Evolutionary conservation across 2,113 vertebrate species (phyloP).

Genomic region (Saguinus imperator): DNA sequence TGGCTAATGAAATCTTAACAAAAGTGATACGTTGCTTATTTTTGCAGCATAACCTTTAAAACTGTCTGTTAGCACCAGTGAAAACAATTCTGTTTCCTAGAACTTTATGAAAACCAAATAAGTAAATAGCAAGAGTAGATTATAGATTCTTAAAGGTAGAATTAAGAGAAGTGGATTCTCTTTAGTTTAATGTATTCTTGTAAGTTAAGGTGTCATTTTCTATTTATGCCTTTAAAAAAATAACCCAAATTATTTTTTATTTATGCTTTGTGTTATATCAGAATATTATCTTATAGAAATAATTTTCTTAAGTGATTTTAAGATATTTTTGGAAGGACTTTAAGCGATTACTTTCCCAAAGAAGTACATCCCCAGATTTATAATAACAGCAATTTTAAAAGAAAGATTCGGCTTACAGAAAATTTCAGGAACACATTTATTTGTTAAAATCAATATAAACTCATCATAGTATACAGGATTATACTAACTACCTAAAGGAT

Average conservation of each 20-base stretch:
- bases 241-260: not conserved
- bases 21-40: not conserved
- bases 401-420: constrained; percentile 20
- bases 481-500: constrained; percentile 38
- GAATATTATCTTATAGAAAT: constrained; percentile 25
- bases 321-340: constrained; percentile 4
- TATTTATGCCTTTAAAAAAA: constrained; percentile 46
- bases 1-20: constrained; percentile 10
- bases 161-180: not conserved
- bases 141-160: not conserved
- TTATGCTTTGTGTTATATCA: constrained; percentile 24
- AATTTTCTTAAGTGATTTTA: constrained; percentile 6
- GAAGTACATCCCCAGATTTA: not conserved
- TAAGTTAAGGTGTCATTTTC: constrained; percentile 40
- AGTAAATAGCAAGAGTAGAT: not conserved
- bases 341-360: constrained; percentile 27
- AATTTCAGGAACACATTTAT: constrained; percentile 17
- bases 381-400: not conserved
- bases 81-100: constrained; percentile 37
- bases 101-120: constrained; percentile 45
- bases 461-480: not conserved
- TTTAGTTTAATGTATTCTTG: not conserved
- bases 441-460: constrained; percentile 8
- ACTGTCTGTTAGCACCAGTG: not conserved
- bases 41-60: not conserved